Conservation (phyloP, 2,113 vertebrate genomes). For the Mirza zaza region DNA sequence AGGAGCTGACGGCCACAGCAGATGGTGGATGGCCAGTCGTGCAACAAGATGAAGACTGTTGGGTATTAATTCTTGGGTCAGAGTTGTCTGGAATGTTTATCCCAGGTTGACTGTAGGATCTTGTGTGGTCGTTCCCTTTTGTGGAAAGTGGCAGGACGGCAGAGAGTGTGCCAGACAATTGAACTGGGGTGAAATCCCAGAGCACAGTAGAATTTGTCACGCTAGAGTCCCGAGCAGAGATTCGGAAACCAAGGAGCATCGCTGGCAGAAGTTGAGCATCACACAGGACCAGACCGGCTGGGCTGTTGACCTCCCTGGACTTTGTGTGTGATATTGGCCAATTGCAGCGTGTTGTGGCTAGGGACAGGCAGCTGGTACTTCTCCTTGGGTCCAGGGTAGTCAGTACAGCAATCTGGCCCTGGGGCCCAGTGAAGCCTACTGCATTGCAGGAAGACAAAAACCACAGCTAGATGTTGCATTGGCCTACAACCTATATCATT, state of each 20-base stretch:
- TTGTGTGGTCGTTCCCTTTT: not conserved
- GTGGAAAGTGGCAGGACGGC: not conserved
- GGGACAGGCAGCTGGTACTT: too few relatives aligned
- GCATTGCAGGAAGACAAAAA: not conserved
- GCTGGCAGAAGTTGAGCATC: not conserved
- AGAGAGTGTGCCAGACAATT: not conserved
- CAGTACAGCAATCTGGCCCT: not conserved
- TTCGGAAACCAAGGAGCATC: not conserved
- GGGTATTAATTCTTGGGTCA: not conserved
- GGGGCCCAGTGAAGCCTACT: not conserved
- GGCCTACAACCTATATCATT: not conserved
- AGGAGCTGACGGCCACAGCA: not conserved
- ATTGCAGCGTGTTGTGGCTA: fast-evolving
- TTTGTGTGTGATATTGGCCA: fast-evolving
- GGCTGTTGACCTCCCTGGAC: not conserved
- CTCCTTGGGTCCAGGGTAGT: not conserved
- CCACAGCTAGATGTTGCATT: not conserved
- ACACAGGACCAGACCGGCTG: fast-evolving
- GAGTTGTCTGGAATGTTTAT: not conserved
- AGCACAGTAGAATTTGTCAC: not conserved
- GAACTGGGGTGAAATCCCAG: not conserved
- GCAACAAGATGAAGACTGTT: not conserved
- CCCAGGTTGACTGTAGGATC: not conserved
- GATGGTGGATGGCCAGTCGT: not conserved
- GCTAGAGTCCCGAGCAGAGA: not conserved